Evolutionary conservation across 2,888 invertebrate genomes (phyloP).

Genomic region (Priocnemis perturbator): DNA sequence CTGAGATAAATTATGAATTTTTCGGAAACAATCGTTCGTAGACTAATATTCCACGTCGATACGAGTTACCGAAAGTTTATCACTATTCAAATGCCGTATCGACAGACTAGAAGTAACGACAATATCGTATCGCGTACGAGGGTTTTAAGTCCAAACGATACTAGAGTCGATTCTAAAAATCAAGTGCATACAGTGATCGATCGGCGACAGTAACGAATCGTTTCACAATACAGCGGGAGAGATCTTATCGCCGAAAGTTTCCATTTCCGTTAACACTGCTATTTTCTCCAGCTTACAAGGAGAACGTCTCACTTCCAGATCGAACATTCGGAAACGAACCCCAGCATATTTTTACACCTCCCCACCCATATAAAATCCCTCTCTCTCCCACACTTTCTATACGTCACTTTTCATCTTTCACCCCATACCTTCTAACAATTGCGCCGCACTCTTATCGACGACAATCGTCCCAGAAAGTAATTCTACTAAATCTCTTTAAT

Average conservation of each 20-base stretch:
- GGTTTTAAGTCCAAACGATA: constrained; percentile 17
- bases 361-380: no score
- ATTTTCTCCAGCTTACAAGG: constrained; percentile 1
- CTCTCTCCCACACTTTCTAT: constrained; percentile 14
- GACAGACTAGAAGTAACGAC: no score
- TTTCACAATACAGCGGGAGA: constrained; percentile 47
- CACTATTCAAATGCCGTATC: no score
- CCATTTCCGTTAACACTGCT: constrained; percentile 50
- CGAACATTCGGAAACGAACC: no score
- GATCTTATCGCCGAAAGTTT: constrained; percentile 56
- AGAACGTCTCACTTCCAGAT: no score
- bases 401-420: neutral
- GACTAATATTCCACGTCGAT: no score
- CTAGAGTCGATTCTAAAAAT: constrained; percentile 48
- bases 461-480: neutral
- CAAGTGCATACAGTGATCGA: constrained; percentile 52
- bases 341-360: constrained; percentile 31
- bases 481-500: no score
- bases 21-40: no score
- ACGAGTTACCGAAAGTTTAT: no score
- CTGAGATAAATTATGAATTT: no score
- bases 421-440: neutral
- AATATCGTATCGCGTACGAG: no score
- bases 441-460: neutral
- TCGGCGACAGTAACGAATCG: constrained; percentile 63